Evolutionary conservation across 2,888 invertebrate genomes (phyloP), one percentile per base, ranked within the genome.

Genomic region (Eretmocerus hayati): DNA sequence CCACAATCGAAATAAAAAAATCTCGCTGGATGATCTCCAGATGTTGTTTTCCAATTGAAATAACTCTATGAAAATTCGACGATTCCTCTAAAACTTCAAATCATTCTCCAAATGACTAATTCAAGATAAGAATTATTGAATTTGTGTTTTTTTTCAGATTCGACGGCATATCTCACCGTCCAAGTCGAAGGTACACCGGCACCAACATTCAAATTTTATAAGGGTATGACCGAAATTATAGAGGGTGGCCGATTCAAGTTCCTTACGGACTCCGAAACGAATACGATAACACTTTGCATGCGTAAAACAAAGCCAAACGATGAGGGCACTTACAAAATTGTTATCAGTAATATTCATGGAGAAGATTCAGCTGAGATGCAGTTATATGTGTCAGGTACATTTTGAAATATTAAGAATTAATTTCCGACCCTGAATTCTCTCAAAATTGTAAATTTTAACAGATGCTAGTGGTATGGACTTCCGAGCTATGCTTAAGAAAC

Each of bases 401-500:
- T 30, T 9, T 9, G 30, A 8, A 30, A 30, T 30, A 9, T 30
- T 30, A 30, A 8, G 13, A 13, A 30, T 30, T 30, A 8, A 30
- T 30, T 30, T 30, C 30, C 13, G 8, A 30, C 30, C 8, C 8
- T 30, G 30, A 30, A 30, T 30, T 30, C 13, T 16, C 41, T 37
- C 21, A 39, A 46, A 32, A 37, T 30, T 44, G 38, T 40, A 45
- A 32, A 16, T 9, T 43, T 52, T 44, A 57, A 15, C 56, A 89
- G 96, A 94, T 77, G 85, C 95, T 56, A 93, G 93, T 75, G 94
- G 94, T 59, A 90, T 97, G 87, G 99, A 99, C 76, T 99, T 97
- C 87, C 86, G 99, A 75, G 86, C 94, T 55, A 88, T 97, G 88
- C 80, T 99, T 62, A 95, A 94, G 75, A 95, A 93, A 78, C 85